Evolutionary conservation across 2,797 vertebrate genomes (phyloP).

Genomic region (Anolis apletophallus): DNA sequence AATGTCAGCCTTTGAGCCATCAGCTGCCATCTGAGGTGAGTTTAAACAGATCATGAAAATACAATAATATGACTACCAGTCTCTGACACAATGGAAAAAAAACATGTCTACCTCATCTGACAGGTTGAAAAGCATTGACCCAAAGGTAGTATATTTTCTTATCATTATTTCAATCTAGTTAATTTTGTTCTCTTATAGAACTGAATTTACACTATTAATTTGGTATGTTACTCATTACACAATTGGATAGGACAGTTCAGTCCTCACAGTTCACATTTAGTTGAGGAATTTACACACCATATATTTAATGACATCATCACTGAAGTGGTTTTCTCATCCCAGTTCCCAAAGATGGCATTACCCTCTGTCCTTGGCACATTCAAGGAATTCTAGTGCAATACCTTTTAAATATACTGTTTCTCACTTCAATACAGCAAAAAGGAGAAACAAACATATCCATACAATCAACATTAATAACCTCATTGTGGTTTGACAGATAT

Average conservation of each 20-base stretch:
- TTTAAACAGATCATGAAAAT: too few relatives aligned
- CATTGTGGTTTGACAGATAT: not conserved
- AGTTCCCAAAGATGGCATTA: not conserved
- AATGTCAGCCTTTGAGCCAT: too few relatives aligned
- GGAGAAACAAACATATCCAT: conserved; percentile 9
- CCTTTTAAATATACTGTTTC: conserved; percentile 10
- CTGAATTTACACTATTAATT: not conserved
- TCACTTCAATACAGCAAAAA: not conserved
- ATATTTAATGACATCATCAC: too few relatives aligned
- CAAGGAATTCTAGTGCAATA: not conserved
- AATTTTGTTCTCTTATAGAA: not conserved
- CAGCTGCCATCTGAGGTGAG: too few relatives aligned
- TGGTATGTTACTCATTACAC: not conserved
- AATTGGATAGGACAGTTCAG: too few relatives aligned
- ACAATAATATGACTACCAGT: too few relatives aligned
- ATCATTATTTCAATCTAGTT: not conserved
- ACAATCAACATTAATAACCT: conserved; percentile 8
- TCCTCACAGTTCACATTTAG: too few relatives aligned
- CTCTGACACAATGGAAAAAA: too few relatives aligned
- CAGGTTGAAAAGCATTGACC: too few relatives aligned
- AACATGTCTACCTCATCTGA: too few relatives aligned
- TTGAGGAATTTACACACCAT: too few relatives aligned
- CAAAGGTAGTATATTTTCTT: not conserved
- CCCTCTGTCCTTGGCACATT: not conserved
- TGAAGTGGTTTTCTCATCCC: not conserved